Percentiles rank a stretch among this genome's conserved stretches.
Evolutionary conservation across 2,888 invertebrate genomes (phyloP).

Genomic region (Thymelicus sylvestris): DNA sequence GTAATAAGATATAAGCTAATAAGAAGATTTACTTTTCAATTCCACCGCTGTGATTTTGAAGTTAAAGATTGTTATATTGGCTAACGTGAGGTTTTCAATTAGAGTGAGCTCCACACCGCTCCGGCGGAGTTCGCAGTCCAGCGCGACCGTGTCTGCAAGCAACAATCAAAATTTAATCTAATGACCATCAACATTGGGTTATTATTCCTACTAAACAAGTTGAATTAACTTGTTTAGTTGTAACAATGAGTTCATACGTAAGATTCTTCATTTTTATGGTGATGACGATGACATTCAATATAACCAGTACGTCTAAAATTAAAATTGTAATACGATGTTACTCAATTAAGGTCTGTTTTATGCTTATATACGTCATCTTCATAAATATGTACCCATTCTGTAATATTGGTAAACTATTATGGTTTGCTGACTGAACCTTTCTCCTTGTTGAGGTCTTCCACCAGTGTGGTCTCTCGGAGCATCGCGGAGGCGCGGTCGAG

Average conservation of each 20-base stretch:
- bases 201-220: too few relatives aligned
- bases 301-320: too few relatives aligned
- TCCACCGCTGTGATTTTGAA: conserved; percentile 17
- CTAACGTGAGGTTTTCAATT: neutral
- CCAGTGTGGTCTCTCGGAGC: conserved; percentile 70
- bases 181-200: too few relatives aligned
- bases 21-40: conserved; percentile 8
- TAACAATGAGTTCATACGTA: too few relatives aligned
- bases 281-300: too few relatives aligned
- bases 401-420: too few relatives aligned
- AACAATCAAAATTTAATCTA: neutral
- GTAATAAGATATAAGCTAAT: neutral
- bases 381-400: too few relatives aligned
- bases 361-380: too few relatives aligned
- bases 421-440: conserved; percentile 60
- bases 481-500: conserved; percentile 45
- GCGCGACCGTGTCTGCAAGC: conserved; percentile 4
- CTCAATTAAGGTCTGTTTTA: too few relatives aligned
- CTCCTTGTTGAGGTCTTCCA: conserved; percentile 77
- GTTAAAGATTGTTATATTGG: neutral
- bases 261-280: too few relatives aligned
- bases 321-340: too few relatives aligned
- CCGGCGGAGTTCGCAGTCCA: neutral
- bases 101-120: neutral
- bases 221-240: too few relatives aligned